Conservation (phyloP, 2,888 invertebrate species). For the Allolobophora icterica region DNA sequence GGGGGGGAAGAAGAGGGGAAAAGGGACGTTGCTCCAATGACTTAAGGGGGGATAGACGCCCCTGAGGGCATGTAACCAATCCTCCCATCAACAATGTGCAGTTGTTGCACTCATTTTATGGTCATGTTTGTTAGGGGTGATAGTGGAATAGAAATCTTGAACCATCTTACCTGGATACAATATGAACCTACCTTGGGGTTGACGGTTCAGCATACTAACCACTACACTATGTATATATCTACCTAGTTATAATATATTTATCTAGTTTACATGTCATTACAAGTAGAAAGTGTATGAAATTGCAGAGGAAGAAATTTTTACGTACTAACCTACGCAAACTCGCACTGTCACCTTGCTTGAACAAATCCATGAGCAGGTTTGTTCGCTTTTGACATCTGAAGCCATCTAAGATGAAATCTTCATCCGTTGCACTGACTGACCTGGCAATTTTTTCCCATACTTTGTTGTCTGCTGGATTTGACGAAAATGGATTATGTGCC, state of each 20-base stretch:
- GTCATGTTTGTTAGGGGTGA: not conserved
- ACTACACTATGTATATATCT: not conserved
- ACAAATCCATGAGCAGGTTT: not conserved
- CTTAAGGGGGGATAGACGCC: too few species aligned
- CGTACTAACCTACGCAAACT: not conserved
- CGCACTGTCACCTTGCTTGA: not conserved
- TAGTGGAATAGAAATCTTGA: not conserved
- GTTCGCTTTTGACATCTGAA: not conserved
- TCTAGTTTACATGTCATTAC: not conserved
- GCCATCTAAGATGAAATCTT: not conserved
- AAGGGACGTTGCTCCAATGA: too few species aligned
- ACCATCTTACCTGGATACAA: not conserved
- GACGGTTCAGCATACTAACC: not conserved
- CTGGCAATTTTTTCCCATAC: slow-evolving; percentile 23
- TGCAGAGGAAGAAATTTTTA: not conserved
- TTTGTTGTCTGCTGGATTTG: not conserved
- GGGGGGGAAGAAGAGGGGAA: too few species aligned
- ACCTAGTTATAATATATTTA: not conserved
- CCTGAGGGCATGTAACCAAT: not conserved
- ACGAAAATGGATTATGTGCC: slow-evolving; percentile 11
- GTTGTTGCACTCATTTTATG: too few species aligned
- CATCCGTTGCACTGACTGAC: slow-evolving; percentile 21
- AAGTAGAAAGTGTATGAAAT: not conserved
- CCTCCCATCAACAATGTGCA: not conserved
- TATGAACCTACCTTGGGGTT: not conserved